Evolutionary conservation across 2,888 invertebrate genomes (phyloP), one percentile per base, ranked within the genome.

Genomic region (Hypselothyrea guttata): DNA sequence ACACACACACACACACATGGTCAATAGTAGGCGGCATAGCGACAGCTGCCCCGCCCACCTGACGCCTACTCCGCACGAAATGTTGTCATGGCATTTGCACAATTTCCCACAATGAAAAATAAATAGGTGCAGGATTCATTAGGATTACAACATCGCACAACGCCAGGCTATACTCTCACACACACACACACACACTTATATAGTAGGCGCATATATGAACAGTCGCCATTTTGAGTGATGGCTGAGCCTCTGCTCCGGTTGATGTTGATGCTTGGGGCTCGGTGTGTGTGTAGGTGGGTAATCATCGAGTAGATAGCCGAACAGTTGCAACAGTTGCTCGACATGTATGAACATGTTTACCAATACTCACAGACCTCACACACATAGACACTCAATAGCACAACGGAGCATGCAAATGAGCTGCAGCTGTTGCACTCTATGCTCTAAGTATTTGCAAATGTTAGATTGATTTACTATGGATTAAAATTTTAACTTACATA

Each of bases 61-160:
- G 54, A 62, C 79, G 63, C 56, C 54, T 56, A 70, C 65, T 44
- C 44, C 22, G 11, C 9, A 13, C 15, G 22, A 74, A 77, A 78
- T 77, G 68, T 85, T 86, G 78, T 86, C 84, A 71, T 86, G 84
- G 74, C 81, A 81, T 75, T 82, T 81, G 81, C 73, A 70, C 82
- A 82, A 82, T 84, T 81, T 81, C 81, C 84, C 84, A 81, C 81
- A 81, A 78, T 81, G 81, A 84, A 81, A 81, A 84, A 81, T 81
- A 81, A 84, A 81, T 81, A 84, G 84, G 84, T 84, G 65, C 79
- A 73, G 84, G 84, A 84, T 81, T 81, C 81, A 81, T 81, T 81
- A 81, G 81, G 81, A 81, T 81, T 81, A 81, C 82, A 75, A 68
- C 74, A 67, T 62, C 45, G 56, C 57, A 72, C 53, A 60, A 58